Evolutionary conservation across 2,797 vertebrate genomes (phyloP).

Genomic region (Platalea minor): DNA sequence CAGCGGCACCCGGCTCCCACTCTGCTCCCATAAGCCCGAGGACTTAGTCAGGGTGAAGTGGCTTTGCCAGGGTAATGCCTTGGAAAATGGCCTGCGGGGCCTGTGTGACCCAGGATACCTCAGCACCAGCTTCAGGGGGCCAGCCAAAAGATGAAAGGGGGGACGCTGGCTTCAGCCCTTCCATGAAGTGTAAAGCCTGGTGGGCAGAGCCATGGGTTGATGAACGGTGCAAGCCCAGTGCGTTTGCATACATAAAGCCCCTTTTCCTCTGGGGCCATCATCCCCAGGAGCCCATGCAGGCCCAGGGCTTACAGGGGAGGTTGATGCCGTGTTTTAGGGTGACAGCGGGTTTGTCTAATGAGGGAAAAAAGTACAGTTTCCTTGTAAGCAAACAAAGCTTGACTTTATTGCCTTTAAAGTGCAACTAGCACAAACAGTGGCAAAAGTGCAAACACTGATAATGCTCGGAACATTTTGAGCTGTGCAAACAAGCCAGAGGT

Average conservation of each 20-base stretch:
- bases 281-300: background rate
- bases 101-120: background rate
- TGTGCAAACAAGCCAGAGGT: slow-evolving; percentile 38
- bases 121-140: background rate
- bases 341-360: background rate
- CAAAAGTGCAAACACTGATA: slow-evolving; percentile 66
- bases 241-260: background rate
- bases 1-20: background rate
- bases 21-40: rapidly evolving
- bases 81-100: background rate
- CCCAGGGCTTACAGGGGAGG: background rate
- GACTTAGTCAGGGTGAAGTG: background rate
- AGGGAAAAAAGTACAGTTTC: background rate
- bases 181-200: rapidly evolving
- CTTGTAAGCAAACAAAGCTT: slow-evolving; percentile 28
- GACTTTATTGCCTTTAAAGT: slow-evolving; percentile 53
- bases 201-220: background rate
- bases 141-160: background rate
- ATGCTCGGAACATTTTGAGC: slow-evolving; percentile 28
- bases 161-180: background rate
- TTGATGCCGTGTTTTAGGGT: background rate
- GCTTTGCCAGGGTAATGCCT: background rate
- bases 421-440: slow-evolving; percentile 61
- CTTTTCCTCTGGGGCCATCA: background rate
- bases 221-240: rapidly evolving